Evolutionary conservation across 2,797 vertebrate species (phyloP).

Genomic region (Gymnoscopelus microlampas): DNA sequence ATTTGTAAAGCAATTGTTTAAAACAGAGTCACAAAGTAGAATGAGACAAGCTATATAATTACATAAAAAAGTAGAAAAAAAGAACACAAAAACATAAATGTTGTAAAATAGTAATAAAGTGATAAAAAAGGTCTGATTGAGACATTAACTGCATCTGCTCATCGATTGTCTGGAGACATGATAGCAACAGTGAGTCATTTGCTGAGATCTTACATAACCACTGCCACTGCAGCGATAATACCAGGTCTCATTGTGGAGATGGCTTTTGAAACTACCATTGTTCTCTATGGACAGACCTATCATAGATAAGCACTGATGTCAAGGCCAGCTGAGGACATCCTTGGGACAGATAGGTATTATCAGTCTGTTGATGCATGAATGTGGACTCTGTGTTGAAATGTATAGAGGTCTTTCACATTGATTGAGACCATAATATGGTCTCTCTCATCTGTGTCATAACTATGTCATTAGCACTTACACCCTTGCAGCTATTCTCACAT

Average conservation of each 20-base stretch:
- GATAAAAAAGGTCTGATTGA: neutral
- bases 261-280: slow-evolving; percentile 26
- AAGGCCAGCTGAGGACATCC: slow-evolving; percentile 35
- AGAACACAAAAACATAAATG: no score
- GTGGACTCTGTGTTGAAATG: slow-evolving; percentile 28
- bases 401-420: slow-evolving; percentile 36
- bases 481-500: slow-evolving; percentile 25
- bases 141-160: slow-evolving; percentile 45
- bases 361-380: slow-evolving; percentile 37
- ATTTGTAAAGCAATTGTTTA: no score
- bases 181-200: slow-evolving; percentile 35
- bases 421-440: neutral
- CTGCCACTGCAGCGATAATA: slow-evolving; percentile 43
- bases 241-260: slow-evolving; percentile 1
- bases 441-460: no score
- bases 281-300: slow-evolving; percentile 38
- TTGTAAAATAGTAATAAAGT: no score
- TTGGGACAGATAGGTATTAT: slow-evolving; percentile 56
- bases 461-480: slow-evolving; percentile 19
- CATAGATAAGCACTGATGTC: slow-evolving; percentile 54
- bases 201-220: slow-evolving; percentile 58
- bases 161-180: neutral
- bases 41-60: no score
- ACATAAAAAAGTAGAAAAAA: no score
- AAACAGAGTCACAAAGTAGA: no score